A percentile compares a stretch with the other conserved stretches of the same genome.
These are phyloP conservation scores for Physella acuta DNA, from an alignment of 1,140 invertebrate genomes.

Conservation along the genomic window DNA sequence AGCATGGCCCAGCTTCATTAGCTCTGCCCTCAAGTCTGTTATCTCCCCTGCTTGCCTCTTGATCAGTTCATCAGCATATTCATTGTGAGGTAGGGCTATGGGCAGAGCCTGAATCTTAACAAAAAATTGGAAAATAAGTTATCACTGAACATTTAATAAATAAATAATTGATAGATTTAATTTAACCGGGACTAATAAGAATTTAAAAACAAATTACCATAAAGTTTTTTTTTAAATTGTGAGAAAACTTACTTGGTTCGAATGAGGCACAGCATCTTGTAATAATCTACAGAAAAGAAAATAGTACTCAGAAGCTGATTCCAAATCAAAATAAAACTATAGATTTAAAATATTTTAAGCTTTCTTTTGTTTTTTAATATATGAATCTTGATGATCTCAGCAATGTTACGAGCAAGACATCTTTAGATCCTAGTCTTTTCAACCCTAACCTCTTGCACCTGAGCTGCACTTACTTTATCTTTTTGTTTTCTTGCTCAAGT, in stretches of 20 bases:
- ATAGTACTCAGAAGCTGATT: neutral
- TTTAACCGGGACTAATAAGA: neutral
- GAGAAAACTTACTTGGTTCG: too few relatives aligned
- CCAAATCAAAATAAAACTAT: neutral
- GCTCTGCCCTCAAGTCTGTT: constrained; percentile 39
- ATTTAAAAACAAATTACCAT: too few relatives aligned
- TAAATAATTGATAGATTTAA: neutral
- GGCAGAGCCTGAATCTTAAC: neutral
- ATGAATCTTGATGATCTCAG: neutral
- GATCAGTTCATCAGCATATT: constrained; percentile 49
- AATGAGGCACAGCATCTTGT: neutral
- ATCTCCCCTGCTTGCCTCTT: constrained; percentile 48
- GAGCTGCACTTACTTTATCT: constrained; percentile 24
- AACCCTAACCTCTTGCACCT: too few relatives aligned
- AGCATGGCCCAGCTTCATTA: constrained; percentile 30
- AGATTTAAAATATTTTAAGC: neutral
- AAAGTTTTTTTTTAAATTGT: too few relatives aligned
- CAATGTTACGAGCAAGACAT: too few relatives aligned
- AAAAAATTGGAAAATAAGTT: neutral
- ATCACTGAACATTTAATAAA: neutral
- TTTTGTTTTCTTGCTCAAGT: constrained; percentile 27
- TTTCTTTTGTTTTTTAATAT: neutral
- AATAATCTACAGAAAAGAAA: neutral
- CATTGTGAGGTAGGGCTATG: constrained; percentile 19
- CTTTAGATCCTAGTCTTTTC: too few relatives aligned